phyloP scores from a whole-genome alignment of 1,140 invertebrate genomes.

The Ephestia elutella region DNA sequence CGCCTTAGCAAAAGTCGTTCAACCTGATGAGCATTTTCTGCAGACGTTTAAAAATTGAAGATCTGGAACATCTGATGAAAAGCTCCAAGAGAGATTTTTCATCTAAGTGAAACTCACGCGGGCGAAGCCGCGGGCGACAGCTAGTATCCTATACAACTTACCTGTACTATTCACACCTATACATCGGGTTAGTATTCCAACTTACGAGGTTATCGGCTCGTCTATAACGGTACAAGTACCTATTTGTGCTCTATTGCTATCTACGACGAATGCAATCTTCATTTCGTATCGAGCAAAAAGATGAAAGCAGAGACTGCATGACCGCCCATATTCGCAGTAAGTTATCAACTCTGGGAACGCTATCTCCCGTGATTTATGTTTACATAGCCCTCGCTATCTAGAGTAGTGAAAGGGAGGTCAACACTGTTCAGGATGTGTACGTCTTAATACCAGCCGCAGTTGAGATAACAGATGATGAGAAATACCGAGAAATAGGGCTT shows the following conservation, averaged over 20 bases:
- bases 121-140: too few species aligned
- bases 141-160: slow-evolving; percentile 27
- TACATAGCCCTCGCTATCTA: slow-evolving; percentile 32
- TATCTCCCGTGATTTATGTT: slow-evolving; percentile 43
- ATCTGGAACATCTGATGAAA: too few species aligned
- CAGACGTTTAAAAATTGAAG: too few species aligned
- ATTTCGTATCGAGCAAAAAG: slow-evolving; percentile 11
- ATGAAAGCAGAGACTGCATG: slow-evolving; percentile 14
- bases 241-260: slow-evolving; percentile 21
- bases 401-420: slow-evolving; percentile 35
- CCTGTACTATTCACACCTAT: slow-evolving; percentile 48
- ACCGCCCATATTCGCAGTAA: slow-evolving; percentile 16
- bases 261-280: slow-evolving; percentile 6
- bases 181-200: slow-evolving; percentile 45
- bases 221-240: slow-evolving; percentile 16
- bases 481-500: slow-evolving; percentile 11
- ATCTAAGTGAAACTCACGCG: too few species aligned
- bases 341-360: slow-evolving; percentile 23
- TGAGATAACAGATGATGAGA: slow-evolving; percentile 15
- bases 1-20: too few species aligned
- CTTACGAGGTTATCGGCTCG: slow-evolving; percentile 54
- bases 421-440: slow-evolving; percentile 46
- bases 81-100: too few species aligned
- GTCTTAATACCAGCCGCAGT: slow-evolving; percentile 40
- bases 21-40: too few species aligned